Evolutionary conservation across 2,113 vertebrate genomes (phyloP), one percentile per base, ranked within the genome.

Genomic region (Thalassoma bifasciatum): DNA sequence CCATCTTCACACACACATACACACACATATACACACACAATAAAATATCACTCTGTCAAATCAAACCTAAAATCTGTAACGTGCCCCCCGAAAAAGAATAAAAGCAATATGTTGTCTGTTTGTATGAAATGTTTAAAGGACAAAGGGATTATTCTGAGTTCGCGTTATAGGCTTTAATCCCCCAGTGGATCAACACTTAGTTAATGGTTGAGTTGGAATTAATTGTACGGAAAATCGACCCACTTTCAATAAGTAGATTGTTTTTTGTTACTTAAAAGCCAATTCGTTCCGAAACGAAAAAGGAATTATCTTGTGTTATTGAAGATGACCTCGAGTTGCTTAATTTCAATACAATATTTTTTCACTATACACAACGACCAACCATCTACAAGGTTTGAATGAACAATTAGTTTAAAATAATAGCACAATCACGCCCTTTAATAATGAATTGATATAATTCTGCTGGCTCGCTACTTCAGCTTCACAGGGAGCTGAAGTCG

Each of bases 1-100:
- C 84, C 86, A 91, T 93, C 77, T 92, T 89, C 84, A 64, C 90
- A 77, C 70, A 56, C 77, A 80, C 59, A 80, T 75, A 72, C 83
- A 85, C 60, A 87, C 40, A 77, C 75, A 54, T 75, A 80, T 52
- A 80, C 77, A 75, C 77, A 75, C 83, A 85, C 64, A 87, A 90
- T 91, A 89, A 88, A 91, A 89, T 69, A 72, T 73, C 63, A 75
- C 76, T 83, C 66, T 19, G 72, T 65, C 72, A 42, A 64, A 79
- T 61, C 61, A 46, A 66, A 26, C 61, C 26, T 17, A 13, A 79
- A 24, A 83, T 75, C 21, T 74, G 7, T 9, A 44, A 72, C 34
- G 53, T 47, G 44, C 21, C 12, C 19, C n/a, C 68, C 42, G 78
- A 14, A 56, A 46, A 1, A 52, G 37, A 46, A 51, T 59, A 53